Base-by-base conservation (phyloP, 2,797 vertebrate species). In the Channallabes apus region DNA sequence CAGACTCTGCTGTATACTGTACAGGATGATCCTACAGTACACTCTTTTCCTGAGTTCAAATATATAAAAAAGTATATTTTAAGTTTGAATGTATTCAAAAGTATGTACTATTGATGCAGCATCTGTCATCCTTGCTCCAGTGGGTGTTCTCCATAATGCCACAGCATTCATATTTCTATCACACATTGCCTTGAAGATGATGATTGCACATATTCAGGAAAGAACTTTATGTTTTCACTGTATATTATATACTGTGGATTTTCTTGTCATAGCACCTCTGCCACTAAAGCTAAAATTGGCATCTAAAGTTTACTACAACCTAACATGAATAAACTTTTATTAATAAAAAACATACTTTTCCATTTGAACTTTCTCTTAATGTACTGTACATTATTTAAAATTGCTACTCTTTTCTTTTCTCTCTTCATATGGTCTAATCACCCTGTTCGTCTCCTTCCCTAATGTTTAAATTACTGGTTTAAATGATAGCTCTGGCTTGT, bases 401-500 rank as follows among this genome's bases (percentile, higher is more conserved):
- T 77, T 12, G 86, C n/a, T 84, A 61, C 87, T 88, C 65, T 29
- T 64, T 65, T 67, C 58, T 76, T 68, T 73, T 14, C 22, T 56
- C 35, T 67, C 64, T 41, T 35, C 0, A 64, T 38, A 69, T 18
- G 9, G n/a, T 29, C 20, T 35, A 75, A 69, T 65, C 59, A 82
- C 64, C 58, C 41, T 32, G 27, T 64, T 82, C 76, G 75, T 81
- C 51, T 84, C 38, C 89, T 88, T 87, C 84, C 91, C 90, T 88
- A 89, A 89, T 91, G 91, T 93, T 93, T 93, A 92, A 94, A 94
- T 94, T 92, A 92, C 78, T 12, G 38, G 86, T 90, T 92, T 91
- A 93, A 93, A 94, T 94, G 94, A 94, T 93, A 94, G 90, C 88
- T 90, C 91, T 91, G 80, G 92, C 92, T 89, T 87, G 80, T 83